Conservation (phyloP, 2,888 invertebrate species). For the Neoascia interrupta region DNA sequence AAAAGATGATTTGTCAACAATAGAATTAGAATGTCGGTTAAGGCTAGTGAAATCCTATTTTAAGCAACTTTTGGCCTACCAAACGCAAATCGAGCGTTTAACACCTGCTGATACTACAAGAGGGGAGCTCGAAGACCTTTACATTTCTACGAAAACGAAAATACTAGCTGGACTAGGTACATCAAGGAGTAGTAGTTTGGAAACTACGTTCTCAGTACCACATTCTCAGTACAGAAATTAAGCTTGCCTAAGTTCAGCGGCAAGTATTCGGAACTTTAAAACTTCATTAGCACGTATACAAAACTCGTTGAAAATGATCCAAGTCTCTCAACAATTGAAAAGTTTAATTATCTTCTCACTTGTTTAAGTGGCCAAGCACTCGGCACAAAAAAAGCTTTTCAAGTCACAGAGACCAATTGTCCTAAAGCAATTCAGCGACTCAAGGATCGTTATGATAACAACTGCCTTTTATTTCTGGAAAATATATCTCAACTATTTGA, state of each 20-base stretch:
- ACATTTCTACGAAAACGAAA: too few relatives aligned
- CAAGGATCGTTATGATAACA: constrained; percentile 25
- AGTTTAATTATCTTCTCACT: constrained; percentile 39
- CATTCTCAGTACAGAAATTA: constrained; percentile 11
- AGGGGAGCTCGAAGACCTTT: too few relatives aligned
- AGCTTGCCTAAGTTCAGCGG: constrained; percentile 28
- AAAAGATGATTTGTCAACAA: neutral
- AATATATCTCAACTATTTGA: constrained; percentile 13
- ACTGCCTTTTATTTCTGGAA: constrained; percentile 22
- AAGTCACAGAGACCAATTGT: constrained; percentile 28
- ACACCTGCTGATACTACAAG: neutral
- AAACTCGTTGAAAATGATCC: constrained; percentile 30
- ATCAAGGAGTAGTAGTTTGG: neutral
- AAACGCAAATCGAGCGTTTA: constrained; percentile 9
- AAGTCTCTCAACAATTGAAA: constrained; percentile 29
- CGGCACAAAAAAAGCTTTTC: constrained; percentile 19
- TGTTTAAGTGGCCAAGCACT: constrained; percentile 17
- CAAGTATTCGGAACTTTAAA: constrained; percentile 41
- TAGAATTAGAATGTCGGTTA: neutral
- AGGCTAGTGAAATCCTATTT: neutral
- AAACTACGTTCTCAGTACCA: constrained; percentile 9
- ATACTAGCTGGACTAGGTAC: too few relatives aligned
- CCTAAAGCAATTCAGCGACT: constrained; percentile 1
- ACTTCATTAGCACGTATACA: constrained; percentile 32
- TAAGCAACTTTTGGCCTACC: too few relatives aligned